These are phyloP conservation scores for Pelobates cultripes DNA, from an alignment of 2,797 vertebrate species.

Conservation along the genomic window DNA sequence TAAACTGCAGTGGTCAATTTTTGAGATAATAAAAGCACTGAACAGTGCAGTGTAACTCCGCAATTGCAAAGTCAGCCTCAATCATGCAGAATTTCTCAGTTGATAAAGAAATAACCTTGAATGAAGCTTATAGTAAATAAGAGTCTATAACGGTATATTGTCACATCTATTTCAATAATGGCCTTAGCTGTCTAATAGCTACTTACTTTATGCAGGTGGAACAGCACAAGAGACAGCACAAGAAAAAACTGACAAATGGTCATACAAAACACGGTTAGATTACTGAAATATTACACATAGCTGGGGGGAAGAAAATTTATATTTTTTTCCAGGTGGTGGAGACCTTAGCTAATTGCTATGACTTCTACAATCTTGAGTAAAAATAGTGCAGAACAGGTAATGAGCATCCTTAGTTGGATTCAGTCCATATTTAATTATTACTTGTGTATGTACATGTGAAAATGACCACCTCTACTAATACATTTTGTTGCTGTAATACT, in stretches of 20 bases:
- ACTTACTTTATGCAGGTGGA: not conserved
- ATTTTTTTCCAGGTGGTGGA: too few species aligned
- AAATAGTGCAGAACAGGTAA: too few species aligned
- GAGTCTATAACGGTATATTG: slow-evolving; percentile 47
- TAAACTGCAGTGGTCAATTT: slow-evolving; percentile 42
- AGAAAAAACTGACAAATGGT: not conserved
- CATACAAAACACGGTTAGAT: not conserved
- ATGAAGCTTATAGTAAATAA: slow-evolving; percentile 40
- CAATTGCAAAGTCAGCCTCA: slow-evolving; percentile 34
- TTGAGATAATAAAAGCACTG: slow-evolving; percentile 58
- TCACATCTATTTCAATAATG: slow-evolving; percentile 23
- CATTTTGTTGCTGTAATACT: too few species aligned
- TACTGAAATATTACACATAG: not conserved
- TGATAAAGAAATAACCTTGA: slow-evolving; percentile 57
- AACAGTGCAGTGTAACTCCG: slow-evolving; percentile 44
- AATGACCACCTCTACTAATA: too few species aligned
- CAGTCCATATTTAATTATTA: too few species aligned
- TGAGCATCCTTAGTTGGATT: too few species aligned
- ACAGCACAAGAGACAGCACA: not conserved
- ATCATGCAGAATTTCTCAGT: slow-evolving; percentile 31
- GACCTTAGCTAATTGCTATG: too few species aligned
- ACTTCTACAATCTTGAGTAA: too few species aligned
- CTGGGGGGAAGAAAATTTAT: too few species aligned
- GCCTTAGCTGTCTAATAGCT: slow-evolving; percentile 9
- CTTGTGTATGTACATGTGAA: too few species aligned